phyloP scores from a whole-genome alignment of 2,888 invertebrate genomes.

The Archaeoteleia sp. region DNA sequence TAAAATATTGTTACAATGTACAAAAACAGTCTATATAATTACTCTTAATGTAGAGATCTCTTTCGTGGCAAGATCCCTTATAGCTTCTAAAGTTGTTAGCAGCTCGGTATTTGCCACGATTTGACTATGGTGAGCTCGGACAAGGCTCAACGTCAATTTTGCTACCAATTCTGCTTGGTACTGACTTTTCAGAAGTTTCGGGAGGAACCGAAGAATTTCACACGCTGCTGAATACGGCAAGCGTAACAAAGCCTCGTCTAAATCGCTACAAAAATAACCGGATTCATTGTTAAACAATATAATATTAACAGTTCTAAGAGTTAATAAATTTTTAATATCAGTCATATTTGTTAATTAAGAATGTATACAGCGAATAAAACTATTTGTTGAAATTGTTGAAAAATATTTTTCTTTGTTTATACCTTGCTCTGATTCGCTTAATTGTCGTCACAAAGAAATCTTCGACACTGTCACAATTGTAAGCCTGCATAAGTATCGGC shows the following conservation, averaged over 20 bases:
- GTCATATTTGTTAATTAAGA: no score
- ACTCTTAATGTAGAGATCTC: conserved; percentile 80
- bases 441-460: conserved; percentile 90
- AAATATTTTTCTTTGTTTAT: conserved; percentile 45
- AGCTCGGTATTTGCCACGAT: conserved; percentile 84
- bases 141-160: conserved; percentile 85
- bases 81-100: conserved; percentile 80
- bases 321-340: no score
- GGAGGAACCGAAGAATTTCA: conserved; percentile 84
- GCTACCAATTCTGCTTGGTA: conserved; percentile 86
- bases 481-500: conserved; percentile 90
- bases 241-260: conserved; percentile 91
- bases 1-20: conserved; percentile 14
- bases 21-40: conserved; percentile 59
- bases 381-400: neutral
- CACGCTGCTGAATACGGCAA: conserved; percentile 89
- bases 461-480: conserved; percentile 82
- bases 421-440: conserved; percentile 88
- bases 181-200: conserved; percentile 80
- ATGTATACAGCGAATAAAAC: neutral
- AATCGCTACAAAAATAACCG: conserved; percentile 86
- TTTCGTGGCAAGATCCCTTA: conserved; percentile 78
- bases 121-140: conserved; percentile 86
- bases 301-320: no score
- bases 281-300: no score